Conservation (phyloP, 2,113 vertebrate species). For the Calonectris borealis region DNA sequence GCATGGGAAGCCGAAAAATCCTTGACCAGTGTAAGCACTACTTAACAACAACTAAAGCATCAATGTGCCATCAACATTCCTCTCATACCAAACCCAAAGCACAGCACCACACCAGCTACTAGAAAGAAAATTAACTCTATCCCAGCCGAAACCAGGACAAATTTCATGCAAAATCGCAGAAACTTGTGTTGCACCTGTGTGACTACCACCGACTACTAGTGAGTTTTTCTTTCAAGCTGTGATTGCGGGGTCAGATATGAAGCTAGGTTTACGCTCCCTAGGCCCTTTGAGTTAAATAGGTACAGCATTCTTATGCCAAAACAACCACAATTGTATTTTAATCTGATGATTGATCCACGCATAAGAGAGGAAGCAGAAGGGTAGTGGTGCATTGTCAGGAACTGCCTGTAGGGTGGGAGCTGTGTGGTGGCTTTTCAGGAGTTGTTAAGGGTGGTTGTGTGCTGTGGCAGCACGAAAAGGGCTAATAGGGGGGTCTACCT, state of each 20-base stretch:
- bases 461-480: background rate
- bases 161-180: background rate
- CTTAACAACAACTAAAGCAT: too few species aligned
- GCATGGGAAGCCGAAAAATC: too few species aligned
- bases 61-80: too few species aligned
- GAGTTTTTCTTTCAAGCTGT: background rate
- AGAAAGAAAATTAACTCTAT: too few species aligned
- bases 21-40: too few species aligned
- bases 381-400: background rate
- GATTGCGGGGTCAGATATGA: background rate
- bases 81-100: too few species aligned
- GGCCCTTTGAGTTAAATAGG: background rate
- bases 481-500: rapidly evolving
- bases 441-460: background rate
- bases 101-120: too few species aligned
- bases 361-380: background rate
- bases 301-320: background rate
- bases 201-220: background rate
- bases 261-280: background rate
- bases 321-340: background rate
- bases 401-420: background rate
- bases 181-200: background rate
- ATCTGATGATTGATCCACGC: background rate
- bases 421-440: background rate
- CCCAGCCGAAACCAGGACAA: too few species aligned